Conservation (phyloP, 2,113 vertebrate genomes). For the Onychostruthus taczanowskii region DNA sequence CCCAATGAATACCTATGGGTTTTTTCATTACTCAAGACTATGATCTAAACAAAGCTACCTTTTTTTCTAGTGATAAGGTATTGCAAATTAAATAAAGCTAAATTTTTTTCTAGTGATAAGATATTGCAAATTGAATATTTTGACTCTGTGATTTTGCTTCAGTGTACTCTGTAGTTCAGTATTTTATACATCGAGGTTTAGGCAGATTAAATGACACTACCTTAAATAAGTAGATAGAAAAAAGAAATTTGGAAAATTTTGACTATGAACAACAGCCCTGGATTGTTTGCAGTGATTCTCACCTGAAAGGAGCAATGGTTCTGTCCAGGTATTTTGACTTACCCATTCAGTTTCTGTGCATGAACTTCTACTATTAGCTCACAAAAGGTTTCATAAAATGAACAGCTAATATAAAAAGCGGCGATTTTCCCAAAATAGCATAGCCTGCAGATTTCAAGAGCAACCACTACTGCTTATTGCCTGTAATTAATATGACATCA, state of each 20-base stretch:
- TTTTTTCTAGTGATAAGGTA: background rate
- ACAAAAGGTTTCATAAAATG: slow-evolving; percentile 34
- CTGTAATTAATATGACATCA: slow-evolving; percentile 55
- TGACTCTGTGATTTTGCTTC: background rate
- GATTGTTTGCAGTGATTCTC: background rate
- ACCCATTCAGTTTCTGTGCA: background rate
- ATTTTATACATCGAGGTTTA: background rate
- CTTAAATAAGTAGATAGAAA: background rate
- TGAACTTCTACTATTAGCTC: background rate
- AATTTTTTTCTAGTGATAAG: background rate
- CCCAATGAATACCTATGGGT: background rate
- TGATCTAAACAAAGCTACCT: background rate
- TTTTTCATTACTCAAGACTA: background rate
- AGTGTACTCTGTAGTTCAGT: background rate
- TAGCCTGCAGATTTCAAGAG: slow-evolving; percentile 37
- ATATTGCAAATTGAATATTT: background rate
- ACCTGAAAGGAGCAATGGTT: background rate
- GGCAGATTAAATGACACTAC: background rate
- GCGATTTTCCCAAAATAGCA: slow-evolving; percentile 32
- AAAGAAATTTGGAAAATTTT: fast-evolving
- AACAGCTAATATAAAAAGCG: slow-evolving; percentile 37
- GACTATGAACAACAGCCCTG: background rate
- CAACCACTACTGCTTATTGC: slow-evolving; percentile 6
- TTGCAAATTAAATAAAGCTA: background rate
- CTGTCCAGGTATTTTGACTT: background rate